These are phyloP conservation scores for Yoshiicerus persimilis DNA, from an alignment of 1,140 invertebrate genomes.

Conservation along the genomic window DNA sequence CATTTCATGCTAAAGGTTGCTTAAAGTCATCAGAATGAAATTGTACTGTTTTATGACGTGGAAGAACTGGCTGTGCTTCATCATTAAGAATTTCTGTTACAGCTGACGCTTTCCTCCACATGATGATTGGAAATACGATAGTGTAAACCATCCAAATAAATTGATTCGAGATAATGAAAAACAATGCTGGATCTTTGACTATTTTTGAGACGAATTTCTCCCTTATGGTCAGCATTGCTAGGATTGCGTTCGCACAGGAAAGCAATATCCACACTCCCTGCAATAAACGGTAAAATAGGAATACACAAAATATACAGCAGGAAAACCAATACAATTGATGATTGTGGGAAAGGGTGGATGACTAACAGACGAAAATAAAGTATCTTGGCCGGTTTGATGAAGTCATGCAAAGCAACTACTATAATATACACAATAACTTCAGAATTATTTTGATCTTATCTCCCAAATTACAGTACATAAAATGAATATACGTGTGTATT, in stretches of 20 bases:
- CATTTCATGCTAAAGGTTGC: not conserved
- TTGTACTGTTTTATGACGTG: not conserved
- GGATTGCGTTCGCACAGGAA: not conserved
- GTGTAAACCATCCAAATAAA: not conserved
- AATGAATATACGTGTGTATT: too few species aligned
- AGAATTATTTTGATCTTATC: not conserved
- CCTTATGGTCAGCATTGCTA: not conserved
- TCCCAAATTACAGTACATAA: too few species aligned
- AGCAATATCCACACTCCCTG: not conserved
- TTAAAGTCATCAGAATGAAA: too few species aligned
- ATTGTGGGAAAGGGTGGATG: not conserved
- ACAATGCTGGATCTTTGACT: not conserved
- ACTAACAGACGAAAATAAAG: not conserved
- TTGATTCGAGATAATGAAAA: not conserved
- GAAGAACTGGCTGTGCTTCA: not conserved
- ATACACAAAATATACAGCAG: not conserved
- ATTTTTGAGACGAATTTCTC: not conserved
- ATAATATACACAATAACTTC: not conserved
- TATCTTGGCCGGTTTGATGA: not conserved
- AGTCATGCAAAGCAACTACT: not conserved
- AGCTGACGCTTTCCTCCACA: not conserved
- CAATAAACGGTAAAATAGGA: not conserved
- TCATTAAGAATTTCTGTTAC: not conserved
- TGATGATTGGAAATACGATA: not conserved
- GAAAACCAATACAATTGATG: not conserved